Conservation (phyloP, 2,888 invertebrate species). For the Loripinus fragilis region DNA sequence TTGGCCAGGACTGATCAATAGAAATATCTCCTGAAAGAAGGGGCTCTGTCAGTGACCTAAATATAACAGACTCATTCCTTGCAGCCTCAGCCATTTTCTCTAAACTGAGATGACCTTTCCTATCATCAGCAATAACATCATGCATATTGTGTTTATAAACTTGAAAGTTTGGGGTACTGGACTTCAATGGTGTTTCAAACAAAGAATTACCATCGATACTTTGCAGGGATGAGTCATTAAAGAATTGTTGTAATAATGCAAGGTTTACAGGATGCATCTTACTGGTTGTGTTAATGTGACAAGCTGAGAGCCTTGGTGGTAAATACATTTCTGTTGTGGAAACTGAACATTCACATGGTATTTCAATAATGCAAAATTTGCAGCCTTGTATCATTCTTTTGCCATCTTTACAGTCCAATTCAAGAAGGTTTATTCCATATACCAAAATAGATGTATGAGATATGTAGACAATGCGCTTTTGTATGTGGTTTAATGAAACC, state of each 20-base stretch:
- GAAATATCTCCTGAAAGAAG: too few relatives aligned
- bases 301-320: conserved; percentile 37
- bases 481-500: conserved; percentile 20
- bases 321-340: conserved; percentile 24
- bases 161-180: conserved; percentile 38
- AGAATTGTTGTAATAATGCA: conserved; percentile 30
- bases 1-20: conserved; percentile 27
- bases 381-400: too few relatives aligned
- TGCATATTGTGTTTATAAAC: too few relatives aligned
- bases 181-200: conserved; percentile 26
- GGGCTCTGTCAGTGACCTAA: too few relatives aligned
- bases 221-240: conserved; percentile 25
- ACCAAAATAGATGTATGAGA: conserved; percentile 26
- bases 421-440: too few relatives aligned
- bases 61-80: too few relatives aligned
- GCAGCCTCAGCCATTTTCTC: conserved; percentile 41
- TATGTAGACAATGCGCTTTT: conserved; percentile 4
- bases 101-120: conserved; percentile 42
- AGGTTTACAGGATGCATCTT: too few relatives aligned
- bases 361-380: too few relatives aligned
- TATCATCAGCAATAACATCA: too few relatives aligned
- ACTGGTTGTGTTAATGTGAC: conserved; percentile 34
- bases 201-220: conserved; percentile 25
- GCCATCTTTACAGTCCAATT: too few relatives aligned
- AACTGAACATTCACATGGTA: too few relatives aligned